Conservation (phyloP, 2,888 invertebrate species). For the Euclidia mi region DNA sequence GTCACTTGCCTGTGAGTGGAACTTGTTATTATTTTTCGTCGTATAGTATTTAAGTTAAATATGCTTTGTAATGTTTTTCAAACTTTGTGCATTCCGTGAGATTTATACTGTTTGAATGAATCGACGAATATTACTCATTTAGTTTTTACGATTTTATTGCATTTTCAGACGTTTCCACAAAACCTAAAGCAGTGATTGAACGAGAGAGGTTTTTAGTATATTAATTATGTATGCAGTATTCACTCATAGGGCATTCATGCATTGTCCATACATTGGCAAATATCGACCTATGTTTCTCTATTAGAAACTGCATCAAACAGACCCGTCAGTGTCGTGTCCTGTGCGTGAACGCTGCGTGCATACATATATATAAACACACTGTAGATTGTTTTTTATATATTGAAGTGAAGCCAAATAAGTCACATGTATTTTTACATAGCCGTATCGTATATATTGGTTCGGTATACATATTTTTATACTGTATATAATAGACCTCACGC, state of each 20-base stretch:
- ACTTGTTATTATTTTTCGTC: constrained; percentile 32
- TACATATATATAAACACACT: constrained; percentile 35
- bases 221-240: constrained; percentile 26
- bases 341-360: not conserved
- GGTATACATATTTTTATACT: constrained; percentile 43
- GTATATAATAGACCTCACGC: constrained; percentile 30
- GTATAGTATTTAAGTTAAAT: constrained; percentile 56
- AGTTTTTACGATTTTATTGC: constrained; percentile 58
- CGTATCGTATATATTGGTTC: constrained; percentile 20
- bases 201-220: constrained; percentile 39
- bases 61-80: constrained; percentile 44
- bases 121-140: constrained; percentile 38
- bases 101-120: constrained; percentile 46
- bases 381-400: constrained; percentile 46
- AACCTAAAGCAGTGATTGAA: constrained; percentile 65
- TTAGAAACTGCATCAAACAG: not conserved
- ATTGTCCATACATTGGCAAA: no score
- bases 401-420: constrained; percentile 53
- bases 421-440: constrained; percentile 32
- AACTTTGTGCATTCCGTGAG: constrained; percentile 46
- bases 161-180: constrained; percentile 73
- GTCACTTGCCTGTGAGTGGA: constrained; percentile 33
- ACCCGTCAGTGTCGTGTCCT: not conserved
- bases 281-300: no score
- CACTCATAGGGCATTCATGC: not conserved